Base-by-base conservation (phyloP, 2,113 vertebrate species). In the Entelurus aequoreus region DNA sequence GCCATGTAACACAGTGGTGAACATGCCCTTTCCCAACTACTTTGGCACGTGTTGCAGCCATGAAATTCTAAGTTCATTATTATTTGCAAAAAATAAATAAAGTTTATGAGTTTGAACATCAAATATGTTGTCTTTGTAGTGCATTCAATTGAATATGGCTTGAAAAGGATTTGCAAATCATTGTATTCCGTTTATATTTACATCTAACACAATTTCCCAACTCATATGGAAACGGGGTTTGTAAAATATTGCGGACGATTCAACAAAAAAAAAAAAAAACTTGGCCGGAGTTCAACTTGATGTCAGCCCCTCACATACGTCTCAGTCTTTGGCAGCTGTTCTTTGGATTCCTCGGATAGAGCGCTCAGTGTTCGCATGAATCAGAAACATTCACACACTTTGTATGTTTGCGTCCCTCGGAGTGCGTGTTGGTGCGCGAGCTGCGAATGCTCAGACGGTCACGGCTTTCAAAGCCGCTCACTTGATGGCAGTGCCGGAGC, bases 311-410 rank as follows among this genome's bases (percentile, higher is more conserved):
- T 56, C 76, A 71, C 69, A 66, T 58, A 68, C 19, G 56, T 75
- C 72, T 75, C 73, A 67, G 47, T 77, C 63, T 48, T 48, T 68
- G 54, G 78, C 80, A 83, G 76, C 80, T 84, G 74, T 55, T 74
- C 46, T 68, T 62, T 13, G 47, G 52, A 61, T 61, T 69, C 62
- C 62, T 54, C 60, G 35, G 28, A 68, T 53, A 58, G 58, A 74
- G 48, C 38, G 54, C 40, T 63, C 69, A 60, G 54, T 63, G 66
- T 74, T 75, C 54, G 36, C 44, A 37, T 68, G 66, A 73, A 58
- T 70, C 54, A 65, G 15, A 80, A 75, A 67, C 71, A 75, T 68
- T 54, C 57, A 6, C 15, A 51, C 59, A 40, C 54, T 78, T 72
- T 59, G 42, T 60, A 48, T 63, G 54, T 73, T 66, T 74, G 67